Conservation (phyloP, 2,113 vertebrate genomes). For the Ibidorhyncha struthersii region DNA sequence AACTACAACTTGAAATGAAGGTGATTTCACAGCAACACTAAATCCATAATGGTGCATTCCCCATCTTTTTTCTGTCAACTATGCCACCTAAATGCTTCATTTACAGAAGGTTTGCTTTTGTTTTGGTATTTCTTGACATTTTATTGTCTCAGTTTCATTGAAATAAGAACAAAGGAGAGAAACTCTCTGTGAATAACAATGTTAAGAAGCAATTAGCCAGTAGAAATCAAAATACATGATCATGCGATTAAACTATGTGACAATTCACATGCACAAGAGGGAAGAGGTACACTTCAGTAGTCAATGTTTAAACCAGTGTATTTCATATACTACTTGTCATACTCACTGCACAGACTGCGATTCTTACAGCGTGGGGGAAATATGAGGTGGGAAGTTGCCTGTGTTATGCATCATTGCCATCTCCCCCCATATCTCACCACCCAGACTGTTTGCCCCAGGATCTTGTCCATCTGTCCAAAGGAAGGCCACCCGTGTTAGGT, state of each 20-base stretch:
- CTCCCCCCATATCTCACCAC: neutral
- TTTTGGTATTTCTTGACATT: conserved; percentile 61
- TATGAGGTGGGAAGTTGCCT: neutral
- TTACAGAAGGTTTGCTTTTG: conserved; percentile 62
- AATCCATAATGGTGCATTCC: conserved; percentile 34
- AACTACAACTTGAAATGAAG: conserved; percentile 55
- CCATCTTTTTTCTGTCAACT: conserved; percentile 52
- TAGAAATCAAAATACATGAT: conserved; percentile 2
- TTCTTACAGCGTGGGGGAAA: fast-evolving
- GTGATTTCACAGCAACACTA: conserved; percentile 41
- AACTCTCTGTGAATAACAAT: conserved; percentile 23
- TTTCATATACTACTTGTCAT: neutral
- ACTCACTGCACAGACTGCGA: fast-evolving
- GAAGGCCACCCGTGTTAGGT: fast-evolving
- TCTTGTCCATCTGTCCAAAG: neutral
- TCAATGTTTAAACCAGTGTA: neutral
- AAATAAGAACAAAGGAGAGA: conserved; percentile 58
- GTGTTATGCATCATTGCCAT: fast-evolving
- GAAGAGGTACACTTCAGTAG: neutral
- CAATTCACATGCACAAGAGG: neutral
- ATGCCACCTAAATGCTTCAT: conserved; percentile 58
- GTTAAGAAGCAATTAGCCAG: conserved; percentile 62
- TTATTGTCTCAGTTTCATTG: conserved; percentile 21
- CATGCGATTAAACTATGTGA: neutral
- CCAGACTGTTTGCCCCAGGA: no score